These are phyloP conservation scores for Setipinna tenuifilis DNA, from an alignment of 2,797 vertebrate species.

Conservation along the genomic window DNA sequence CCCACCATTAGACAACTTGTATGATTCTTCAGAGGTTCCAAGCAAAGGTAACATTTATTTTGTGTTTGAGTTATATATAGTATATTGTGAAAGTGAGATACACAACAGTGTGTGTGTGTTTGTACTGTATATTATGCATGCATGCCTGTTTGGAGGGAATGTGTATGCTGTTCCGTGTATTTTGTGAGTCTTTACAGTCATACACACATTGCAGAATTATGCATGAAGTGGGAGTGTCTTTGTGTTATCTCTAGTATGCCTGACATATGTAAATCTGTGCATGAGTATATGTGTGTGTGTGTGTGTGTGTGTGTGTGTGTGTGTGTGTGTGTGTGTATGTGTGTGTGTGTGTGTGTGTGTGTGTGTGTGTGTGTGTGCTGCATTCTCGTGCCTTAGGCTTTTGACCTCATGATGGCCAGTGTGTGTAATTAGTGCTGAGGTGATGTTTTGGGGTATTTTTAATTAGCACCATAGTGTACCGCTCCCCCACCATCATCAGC, in stretches of 20 bases:
- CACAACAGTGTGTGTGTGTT: neutral
- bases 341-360: neutral
- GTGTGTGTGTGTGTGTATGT: neutral
- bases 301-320: neutral
- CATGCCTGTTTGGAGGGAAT: neutral
- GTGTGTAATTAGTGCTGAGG: constrained; percentile 40
- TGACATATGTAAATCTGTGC: neutral
- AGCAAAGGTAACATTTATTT: no score
- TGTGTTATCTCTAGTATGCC: neutral
- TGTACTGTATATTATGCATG: neutral
- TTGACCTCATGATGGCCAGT: constrained; percentile 43
- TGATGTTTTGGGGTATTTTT: constrained; percentile 36
- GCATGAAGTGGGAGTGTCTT: neutral
- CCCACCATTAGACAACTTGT: no score
- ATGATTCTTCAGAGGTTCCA: no score
- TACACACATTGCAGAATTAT: neutral
- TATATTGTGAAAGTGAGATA: no score
- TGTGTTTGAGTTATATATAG: no score
- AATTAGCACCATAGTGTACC: constrained; percentile 36
- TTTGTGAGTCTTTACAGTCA: neutral
- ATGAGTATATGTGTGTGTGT: neutral
- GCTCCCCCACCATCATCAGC: neutral
- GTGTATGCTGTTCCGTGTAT: neutral
- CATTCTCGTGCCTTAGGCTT: constrained; percentile 31
- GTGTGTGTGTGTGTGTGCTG: neutral